These are phyloP conservation scores for Limanda limanda DNA, from an alignment of 2,113 vertebrate species.

Conservation along the genomic window DNA sequence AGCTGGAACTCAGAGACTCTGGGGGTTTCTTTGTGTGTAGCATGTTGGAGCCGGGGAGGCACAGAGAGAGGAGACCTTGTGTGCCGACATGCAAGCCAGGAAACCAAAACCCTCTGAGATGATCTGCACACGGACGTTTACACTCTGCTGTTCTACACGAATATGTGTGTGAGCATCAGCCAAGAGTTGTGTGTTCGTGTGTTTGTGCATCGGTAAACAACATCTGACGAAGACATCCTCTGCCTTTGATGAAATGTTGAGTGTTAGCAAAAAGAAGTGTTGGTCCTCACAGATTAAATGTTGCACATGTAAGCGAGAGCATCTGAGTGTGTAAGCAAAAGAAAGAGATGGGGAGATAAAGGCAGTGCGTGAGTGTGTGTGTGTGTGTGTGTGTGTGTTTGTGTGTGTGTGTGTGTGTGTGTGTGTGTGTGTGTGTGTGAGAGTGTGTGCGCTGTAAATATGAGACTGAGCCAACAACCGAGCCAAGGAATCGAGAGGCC, in stretches of 20 bases:
- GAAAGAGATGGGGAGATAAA: slow-evolving; percentile 35
- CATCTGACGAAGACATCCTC: neutral
- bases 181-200: neutral
- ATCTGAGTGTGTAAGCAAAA: slow-evolving; percentile 20
- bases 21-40: no score
- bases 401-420: slow-evolving; percentile 28
- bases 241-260: slow-evolving; percentile 26
- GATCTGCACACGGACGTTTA: neutral
- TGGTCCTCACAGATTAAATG: slow-evolving; percentile 30
- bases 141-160: no score
- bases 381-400: slow-evolving; percentile 31
- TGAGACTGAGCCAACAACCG: slow-evolving; percentile 52
- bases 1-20: no score
- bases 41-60: no score
- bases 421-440: slow-evolving; percentile 14
- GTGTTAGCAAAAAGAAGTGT: slow-evolving; percentile 21
- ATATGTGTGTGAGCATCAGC: no score
- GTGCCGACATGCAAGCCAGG: neutral
- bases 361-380: slow-evolving; percentile 18
- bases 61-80: slow-evolving; percentile 10
- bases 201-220: slow-evolving; percentile 4
- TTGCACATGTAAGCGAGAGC: slow-evolving; percentile 36
- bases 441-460: slow-evolving; percentile 47
- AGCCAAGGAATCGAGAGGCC: slow-evolving; percentile 47
- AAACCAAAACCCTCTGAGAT: no score